phyloP scores from a whole-genome alignment of 2,113 vertebrate genomes.

The Scalopus aquaticus region DNA sequence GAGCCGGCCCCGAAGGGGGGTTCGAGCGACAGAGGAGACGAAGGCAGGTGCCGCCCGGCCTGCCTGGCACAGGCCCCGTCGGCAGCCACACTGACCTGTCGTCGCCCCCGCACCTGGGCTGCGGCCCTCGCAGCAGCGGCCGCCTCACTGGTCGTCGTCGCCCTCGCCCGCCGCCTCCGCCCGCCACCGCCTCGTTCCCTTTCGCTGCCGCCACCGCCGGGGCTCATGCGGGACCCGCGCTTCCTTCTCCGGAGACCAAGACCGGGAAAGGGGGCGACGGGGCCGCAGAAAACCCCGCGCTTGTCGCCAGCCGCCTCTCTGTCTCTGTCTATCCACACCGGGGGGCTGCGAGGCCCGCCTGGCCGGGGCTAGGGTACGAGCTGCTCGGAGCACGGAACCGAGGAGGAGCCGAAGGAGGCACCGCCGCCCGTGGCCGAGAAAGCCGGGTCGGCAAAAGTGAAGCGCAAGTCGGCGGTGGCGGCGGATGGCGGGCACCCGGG shows the following conservation, averaged over 20 bases:
- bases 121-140: conserved; percentile 63
- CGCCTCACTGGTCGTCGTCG: conserved; percentile 61
- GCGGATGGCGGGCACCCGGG: conserved; percentile 30
- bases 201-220: conserved; percentile 76
- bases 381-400: neutral
- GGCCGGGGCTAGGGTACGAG: conserved; percentile 28
- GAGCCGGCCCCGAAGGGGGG: too few relatives aligned
- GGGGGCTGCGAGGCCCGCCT: neutral
- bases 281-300: conserved; percentile 24
- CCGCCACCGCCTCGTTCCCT: conserved; percentile 79
- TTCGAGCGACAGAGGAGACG: too few relatives aligned
- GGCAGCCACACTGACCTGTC: conserved; percentile 59
- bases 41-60: neutral
- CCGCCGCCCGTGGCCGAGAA: conserved; percentile 35
- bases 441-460: conserved; percentile 43
- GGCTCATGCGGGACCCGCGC: conserved; percentile 83
- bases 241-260: conserved; percentile 57
- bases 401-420: conserved; percentile 39
- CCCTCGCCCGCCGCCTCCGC: conserved; percentile 70
- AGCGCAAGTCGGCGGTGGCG: neutral
- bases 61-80: neutral
- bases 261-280: conserved; percentile 6
- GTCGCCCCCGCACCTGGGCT: conserved; percentile 66
- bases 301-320: conserved; percentile 26
- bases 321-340: conserved; percentile 25